Evolutionary conservation across 2,113 vertebrate genomes (phyloP).

Genomic region (Oreochromis niloticus): DNA sequence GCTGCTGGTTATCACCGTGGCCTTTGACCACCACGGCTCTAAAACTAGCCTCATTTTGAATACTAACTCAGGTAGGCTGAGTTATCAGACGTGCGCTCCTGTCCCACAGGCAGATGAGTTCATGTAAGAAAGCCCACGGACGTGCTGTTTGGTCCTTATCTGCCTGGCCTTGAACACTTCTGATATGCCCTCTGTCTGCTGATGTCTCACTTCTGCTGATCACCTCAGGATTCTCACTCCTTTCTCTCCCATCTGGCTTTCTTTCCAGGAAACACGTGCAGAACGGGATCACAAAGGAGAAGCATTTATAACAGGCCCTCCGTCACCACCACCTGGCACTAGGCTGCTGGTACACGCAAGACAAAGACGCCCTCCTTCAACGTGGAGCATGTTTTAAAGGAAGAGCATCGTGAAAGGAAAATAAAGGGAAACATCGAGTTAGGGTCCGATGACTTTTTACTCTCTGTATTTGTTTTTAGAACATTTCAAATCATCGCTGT

Average conservation of each 20-base stretch:
- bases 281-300: conserved; percentile 85
- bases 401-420: background rate
- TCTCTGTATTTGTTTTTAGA: conserved; percentile 27
- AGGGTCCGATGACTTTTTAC: background rate
- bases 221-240: background rate
- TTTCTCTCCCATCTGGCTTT: background rate
- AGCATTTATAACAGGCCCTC: conserved; percentile 72
- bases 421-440: background rate
- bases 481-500: conserved; percentile 37
- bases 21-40: conserved; percentile 31
- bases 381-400: background rate
- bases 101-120: background rate
- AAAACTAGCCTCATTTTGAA: background rate
- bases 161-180: conserved; percentile 48
- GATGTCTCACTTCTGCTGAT: conserved; percentile 29
- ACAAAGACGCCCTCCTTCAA: conserved; percentile 10
- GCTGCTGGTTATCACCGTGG: background rate
- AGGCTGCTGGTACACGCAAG: conserved; percentile 29
- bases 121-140: background rate
- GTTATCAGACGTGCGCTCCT: background rate
- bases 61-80: background rate
- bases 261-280: conserved; percentile 68
- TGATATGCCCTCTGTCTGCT: conserved; percentile 34
- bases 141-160: conserved; percentile 51
- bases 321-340: conserved; percentile 57